Base-by-base conservation (phyloP, 1,140 invertebrate species). In the Aphis craccivora region DNA sequence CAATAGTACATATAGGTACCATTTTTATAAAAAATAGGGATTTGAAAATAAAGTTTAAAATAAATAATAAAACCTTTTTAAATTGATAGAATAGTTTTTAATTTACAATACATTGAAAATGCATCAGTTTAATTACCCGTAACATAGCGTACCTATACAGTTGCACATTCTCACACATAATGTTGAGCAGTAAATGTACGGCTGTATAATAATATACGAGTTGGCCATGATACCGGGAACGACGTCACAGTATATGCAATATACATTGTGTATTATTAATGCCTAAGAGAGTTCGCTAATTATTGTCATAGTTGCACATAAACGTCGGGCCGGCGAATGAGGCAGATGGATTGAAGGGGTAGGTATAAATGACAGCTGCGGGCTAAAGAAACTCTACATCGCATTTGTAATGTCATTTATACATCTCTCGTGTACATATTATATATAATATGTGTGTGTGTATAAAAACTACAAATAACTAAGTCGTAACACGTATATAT, bases 191-290 rank as follows among this genome's bases (percentile, higher is more conserved):
- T 5, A 18, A 45, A 20, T 40, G 83, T 40, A 43, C 43, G 14
- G 40, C 2, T 89, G n/a, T 14, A 45, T 86, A 18, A 45, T 86
- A 18, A 45, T 86, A 18, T 25, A 86, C 11, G 9, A 37, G 40
- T 87, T 45, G 86, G 37, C 43, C 45, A 51, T 48, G 48, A 88
- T 88, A 88, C 86, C 45, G 18, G n/a, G 86, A 88, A 88, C 45
- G 11, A 88, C 45, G 30, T 88, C 43, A 22, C 35, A 76, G 86
- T 43, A 86, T 43, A 86, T 7, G 45, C 18, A 37, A 40, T 83
- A 76, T 45, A 51, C 86, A 88, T 35, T 22, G 45, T 88, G 86
- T 88, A 51, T 88, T 88, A 88, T 88, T 51, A 88, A 88, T 51
- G 14, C 45, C 18, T 25, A 22, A 45, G 30, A 51, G 45, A 88